Evolutionary conservation across 2,113 vertebrate genomes (phyloP).

Genomic region (Plectropomus leopardus): DNA sequence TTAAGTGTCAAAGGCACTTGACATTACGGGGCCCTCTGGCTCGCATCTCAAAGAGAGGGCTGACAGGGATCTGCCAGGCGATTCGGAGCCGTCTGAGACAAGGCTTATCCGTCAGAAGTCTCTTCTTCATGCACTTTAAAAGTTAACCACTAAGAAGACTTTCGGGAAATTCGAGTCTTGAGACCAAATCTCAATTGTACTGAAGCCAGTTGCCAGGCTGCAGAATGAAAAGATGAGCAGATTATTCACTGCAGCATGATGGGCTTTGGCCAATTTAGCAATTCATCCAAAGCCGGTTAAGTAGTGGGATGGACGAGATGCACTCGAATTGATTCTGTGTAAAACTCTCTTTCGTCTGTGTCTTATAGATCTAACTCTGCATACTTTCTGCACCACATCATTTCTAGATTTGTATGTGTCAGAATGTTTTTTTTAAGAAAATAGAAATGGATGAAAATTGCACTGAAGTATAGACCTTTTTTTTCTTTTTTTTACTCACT

Average conservation of each 20-base stretch:
- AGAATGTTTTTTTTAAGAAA: conserved; percentile 18
- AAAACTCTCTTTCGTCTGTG: not conserved
- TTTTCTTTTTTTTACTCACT: not conserved
- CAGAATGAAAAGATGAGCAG: conserved; percentile 40
- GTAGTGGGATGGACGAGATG: conserved; percentile 30
- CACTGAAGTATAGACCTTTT: not conserved
- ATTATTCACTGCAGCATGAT: conserved; percentile 58
- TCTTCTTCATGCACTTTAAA: conserved; percentile 51
- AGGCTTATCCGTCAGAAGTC: conserved; percentile 52
- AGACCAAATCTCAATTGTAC: conserved; percentile 17
- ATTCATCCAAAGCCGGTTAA: conserved; percentile 49
- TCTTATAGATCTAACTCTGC: conserved; percentile 2
- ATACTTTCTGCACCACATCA: not conserved
- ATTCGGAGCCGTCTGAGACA: conserved; percentile 46
- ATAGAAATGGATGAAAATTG: conserved; percentile 16
- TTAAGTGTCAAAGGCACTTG: conserved; percentile 73
- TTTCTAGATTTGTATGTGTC: not conserved
- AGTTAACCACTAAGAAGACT: conserved; percentile 55
- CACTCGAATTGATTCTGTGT: conserved; percentile 1
- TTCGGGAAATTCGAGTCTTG: conserved; percentile 41
- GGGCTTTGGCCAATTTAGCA: conserved; percentile 59
- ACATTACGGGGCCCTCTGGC: conserved; percentile 62
- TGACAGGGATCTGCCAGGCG: conserved; percentile 55
- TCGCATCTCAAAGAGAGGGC: conserved; percentile 56
- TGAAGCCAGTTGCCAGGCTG: not conserved